A percentile compares a stretch with the other conserved stretches of the same genome.
Conservation (phyloP, 1,140 invertebrate species). For the Drosophila erecta region DNA sequence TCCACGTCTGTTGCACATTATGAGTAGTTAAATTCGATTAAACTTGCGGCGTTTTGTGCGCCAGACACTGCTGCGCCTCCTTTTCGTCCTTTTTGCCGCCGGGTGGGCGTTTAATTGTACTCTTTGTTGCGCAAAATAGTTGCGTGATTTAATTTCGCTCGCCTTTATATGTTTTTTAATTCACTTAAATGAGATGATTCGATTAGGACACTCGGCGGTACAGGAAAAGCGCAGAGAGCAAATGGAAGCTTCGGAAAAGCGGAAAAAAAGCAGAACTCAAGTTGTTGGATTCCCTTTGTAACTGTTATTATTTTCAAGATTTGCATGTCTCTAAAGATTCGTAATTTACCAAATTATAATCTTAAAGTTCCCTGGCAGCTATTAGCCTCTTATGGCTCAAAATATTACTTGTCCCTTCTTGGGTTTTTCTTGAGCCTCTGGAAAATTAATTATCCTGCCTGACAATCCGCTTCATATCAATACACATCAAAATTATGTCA, state of each 20-base stretch:
- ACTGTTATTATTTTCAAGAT: not conserved
- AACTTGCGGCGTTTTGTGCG: constrained; percentile 72
- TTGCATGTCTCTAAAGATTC: not conserved
- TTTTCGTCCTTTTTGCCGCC: constrained; percentile 8
- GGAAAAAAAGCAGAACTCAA: not conserved
- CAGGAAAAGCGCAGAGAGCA: constrained; percentile 7
- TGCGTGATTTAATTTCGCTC: constrained; percentile 77
- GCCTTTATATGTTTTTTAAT: constrained; percentile 78
- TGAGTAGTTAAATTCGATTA: constrained; percentile 84
- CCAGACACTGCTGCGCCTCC: constrained; percentile 30
- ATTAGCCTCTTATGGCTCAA: not conserved
- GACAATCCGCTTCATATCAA: constrained; percentile 23
- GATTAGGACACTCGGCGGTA: constrained; percentile 44
- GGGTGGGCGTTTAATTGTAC: constrained; percentile 68
- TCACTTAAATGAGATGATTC: constrained; percentile 71
- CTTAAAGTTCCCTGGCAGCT: not conserved
- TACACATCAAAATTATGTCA: constrained; percentile 43
- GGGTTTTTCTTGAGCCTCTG: constrained; percentile 6
- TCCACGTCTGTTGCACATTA: constrained; percentile 76
- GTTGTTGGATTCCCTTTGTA: not conserved
- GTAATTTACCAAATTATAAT: not conserved
- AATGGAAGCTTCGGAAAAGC: not conserved
- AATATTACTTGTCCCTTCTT: constrained; percentile 1
- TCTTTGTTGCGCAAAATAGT: constrained; percentile 80
- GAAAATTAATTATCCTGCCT: constrained; percentile 28